Evolutionary conservation across 2,113 vertebrate genomes (phyloP).

Genomic region (Megaptera novaeangliae): DNA sequence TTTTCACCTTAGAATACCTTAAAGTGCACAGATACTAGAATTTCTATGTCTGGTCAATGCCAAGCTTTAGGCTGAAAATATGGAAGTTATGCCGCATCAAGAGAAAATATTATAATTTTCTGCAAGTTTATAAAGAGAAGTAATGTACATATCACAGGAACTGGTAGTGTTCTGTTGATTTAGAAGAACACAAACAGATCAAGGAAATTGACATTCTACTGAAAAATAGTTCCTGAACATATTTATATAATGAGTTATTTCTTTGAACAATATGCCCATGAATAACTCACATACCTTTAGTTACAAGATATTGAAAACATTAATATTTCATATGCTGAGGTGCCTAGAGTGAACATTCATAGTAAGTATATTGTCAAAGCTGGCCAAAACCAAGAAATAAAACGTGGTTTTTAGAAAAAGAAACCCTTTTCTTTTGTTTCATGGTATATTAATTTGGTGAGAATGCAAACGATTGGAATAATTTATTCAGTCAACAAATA

Average conservation of each 20-base stretch:
- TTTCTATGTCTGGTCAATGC: not conserved
- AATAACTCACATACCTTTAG: constrained; percentile 49
- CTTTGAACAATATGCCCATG: constrained; percentile 32
- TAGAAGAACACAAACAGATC: constrained; percentile 48
- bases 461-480: not conserved
- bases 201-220: constrained; percentile 29
- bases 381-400: constrained; percentile 35
- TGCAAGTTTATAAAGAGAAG: constrained; percentile 29
- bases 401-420: not conserved
- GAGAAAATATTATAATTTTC: not conserved
- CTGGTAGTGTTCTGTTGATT: constrained; percentile 22
- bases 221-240: constrained; percentile 48
- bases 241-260: constrained; percentile 22
- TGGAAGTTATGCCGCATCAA: not conserved
- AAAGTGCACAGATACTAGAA: not conserved
- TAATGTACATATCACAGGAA: constrained; percentile 18
- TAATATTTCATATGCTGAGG: constrained; percentile 62
- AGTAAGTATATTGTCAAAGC: constrained; percentile 31
- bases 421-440: constrained; percentile 3
- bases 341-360: constrained; percentile 9
- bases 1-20: not conserved
- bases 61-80: not conserved
- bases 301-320: constrained; percentile 47
- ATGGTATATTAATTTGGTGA: not conserved
- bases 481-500: constrained; percentile 3